Conservation (phyloP, 2,113 vertebrate genomes). For the Nibea albiflora region DNA sequence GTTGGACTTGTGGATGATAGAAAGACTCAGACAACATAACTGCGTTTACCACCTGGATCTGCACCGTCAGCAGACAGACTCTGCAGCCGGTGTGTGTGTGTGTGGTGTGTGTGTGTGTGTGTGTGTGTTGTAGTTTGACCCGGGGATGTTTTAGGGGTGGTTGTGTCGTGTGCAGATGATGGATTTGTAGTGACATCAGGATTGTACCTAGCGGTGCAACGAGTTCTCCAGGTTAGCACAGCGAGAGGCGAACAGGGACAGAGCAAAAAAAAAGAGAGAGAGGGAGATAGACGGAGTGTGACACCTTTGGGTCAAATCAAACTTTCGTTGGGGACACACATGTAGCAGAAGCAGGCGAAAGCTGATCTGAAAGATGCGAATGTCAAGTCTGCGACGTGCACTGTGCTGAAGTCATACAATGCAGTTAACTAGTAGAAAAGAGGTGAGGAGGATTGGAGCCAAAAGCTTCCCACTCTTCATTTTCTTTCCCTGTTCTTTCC, state of each 20-base stretch:
- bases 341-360: conserved; percentile 52
- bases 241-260: conserved; percentile 43
- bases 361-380: conserved; percentile 69
- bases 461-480: conserved; percentile 35
- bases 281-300: conserved; percentile 65
- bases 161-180: conserved; percentile 41
- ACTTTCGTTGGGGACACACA: conserved; percentile 64
- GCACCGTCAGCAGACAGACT: conserved; percentile 66
- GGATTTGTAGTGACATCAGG: conserved; percentile 77
- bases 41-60: conserved; percentile 66
- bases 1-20: conserved; percentile 61
- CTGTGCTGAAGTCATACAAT: conserved; percentile 38
- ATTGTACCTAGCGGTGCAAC: conserved; percentile 67
- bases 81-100: background rate
- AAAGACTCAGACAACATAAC: conserved; percentile 68
- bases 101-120: background rate
- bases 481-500: conserved; percentile 3
- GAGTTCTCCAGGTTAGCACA: conserved; percentile 63
- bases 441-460: conserved; percentile 26
- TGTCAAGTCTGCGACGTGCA: conserved; percentile 66
- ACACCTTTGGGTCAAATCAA: conserved; percentile 67
- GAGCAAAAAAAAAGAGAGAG: conserved; percentile 12
- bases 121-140: conserved; percentile 47
- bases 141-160: conserved; percentile 59
- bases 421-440: conserved; percentile 45